Base-by-base conservation (phyloP, 2,888 invertebrate genomes). In the Lycophotia porphyrea region DNA sequence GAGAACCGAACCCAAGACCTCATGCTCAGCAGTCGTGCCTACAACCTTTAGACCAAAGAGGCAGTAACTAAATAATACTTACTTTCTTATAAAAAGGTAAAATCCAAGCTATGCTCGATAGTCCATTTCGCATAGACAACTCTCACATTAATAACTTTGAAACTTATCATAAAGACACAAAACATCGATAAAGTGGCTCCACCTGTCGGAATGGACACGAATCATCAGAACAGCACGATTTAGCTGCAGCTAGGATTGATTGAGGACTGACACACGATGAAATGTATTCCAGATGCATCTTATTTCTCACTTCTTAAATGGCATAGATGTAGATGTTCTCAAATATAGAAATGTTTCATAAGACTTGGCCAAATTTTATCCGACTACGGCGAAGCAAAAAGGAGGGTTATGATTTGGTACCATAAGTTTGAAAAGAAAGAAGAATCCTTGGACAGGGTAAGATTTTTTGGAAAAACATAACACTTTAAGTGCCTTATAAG, bases 161-260 rank as follows among this genome's bases (percentile, higher is more conserved):
- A 13, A 85, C 13, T 27, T 58, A 67, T 67, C 9, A 4, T 27
- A 9, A 34, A 58, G 47, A 34, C 68, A 69, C 52, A 65, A 69
- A 68, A 81, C 81, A 55, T 49, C 36, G 44, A 85, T 81, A 81
- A 81, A 81, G 65, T 69, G 49, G 63, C 61, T 69, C 76, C 70
- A 47, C 64, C 77, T 68, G 85, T 85, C 77, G 31, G 21, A 21
- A 36, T 13, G 24, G 27, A 71, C 77, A 85, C 64, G 85, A 82
- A 82, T 13, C 47, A 49, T 84, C 74, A 84, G 66, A 61, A 42
- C 82, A 55, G 44, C 76, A 71, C 70, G 76, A 81, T 66, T 58
- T 69, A 55, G 21, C 44, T 15, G 8, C 39, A 47, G 31, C 15
- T 67, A 39, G 4, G 67, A 82, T 70, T 81, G 81, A 85, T 63